Evolutionary conservation across 1,140 invertebrate genomes (phyloP).

Genomic region (Sitodiplosis mosellana): DNA sequence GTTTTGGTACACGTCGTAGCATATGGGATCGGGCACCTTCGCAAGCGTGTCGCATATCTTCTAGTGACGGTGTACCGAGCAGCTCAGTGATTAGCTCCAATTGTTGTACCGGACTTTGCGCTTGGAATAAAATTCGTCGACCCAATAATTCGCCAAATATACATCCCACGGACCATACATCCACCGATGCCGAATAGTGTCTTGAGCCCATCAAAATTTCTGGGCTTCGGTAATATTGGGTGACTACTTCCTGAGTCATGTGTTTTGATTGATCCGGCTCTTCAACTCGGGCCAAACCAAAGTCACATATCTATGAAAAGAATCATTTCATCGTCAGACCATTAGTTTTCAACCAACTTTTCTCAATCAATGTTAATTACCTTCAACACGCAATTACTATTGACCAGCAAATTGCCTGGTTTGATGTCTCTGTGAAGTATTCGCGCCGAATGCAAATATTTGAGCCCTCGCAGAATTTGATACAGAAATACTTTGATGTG

Average conservation of each 20-base stretch:
- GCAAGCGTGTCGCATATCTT: slow-evolving; percentile 92
- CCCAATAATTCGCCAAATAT: slow-evolving; percentile 95
- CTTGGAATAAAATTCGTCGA: slow-evolving; percentile 91
- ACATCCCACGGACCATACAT: slow-evolving; percentile 99
- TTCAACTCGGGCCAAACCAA: slow-evolving; percentile 81
- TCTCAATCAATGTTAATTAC: background rate
- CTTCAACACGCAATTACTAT: slow-evolving; percentile 95
- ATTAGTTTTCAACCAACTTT: background rate
- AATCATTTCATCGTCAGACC: background rate
- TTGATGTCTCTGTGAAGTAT: slow-evolving; percentile 98
- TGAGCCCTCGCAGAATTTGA: slow-evolving; percentile 95
- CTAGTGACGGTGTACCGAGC: slow-evolving; percentile 85
- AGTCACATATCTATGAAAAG: slow-evolving; percentile 72
- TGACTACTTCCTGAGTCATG: slow-evolving; percentile 98
- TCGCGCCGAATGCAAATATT: slow-evolving; percentile 93
- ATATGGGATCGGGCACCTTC: slow-evolving; percentile 90
- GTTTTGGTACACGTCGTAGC: slow-evolving; percentile 70
- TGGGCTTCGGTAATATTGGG: slow-evolving; percentile 96
- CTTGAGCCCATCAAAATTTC: slow-evolving; percentile 96
- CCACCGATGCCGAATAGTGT: slow-evolving; percentile 91
- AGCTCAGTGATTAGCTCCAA: slow-evolving; percentile 94
- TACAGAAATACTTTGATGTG: slow-evolving; percentile 99
- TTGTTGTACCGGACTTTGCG: slow-evolving; percentile 86
- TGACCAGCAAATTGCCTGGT: slow-evolving; percentile 95
- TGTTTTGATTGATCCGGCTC: slow-evolving; percentile 79